These are phyloP conservation scores for Theodoxus fluviatilis DNA, from an alignment of 2,888 invertebrate genomes.

Conservation along the genomic window DNA sequence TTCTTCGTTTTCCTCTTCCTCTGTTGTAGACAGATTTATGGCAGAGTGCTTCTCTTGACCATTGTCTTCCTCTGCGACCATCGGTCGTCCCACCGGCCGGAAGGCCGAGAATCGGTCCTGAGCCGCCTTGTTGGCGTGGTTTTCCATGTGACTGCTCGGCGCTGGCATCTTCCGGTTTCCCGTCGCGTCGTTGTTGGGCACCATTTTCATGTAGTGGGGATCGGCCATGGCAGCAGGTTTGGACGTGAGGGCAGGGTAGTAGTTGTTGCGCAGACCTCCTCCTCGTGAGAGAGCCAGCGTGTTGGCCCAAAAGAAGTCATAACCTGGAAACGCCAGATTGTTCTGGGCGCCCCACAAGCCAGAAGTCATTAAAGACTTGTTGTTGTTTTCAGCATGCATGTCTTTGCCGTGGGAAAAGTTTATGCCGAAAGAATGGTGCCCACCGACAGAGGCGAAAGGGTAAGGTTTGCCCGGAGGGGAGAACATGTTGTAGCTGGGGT, in stretches of 20 bases:
- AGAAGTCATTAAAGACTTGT: constrained; percentile 36
- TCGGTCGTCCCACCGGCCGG: constrained; percentile 29
- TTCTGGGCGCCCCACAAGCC: constrained; percentile 34
- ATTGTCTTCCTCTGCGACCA: constrained; percentile 1
- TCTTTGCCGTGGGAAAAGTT: too few relatives aligned
- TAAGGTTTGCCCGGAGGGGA: constrained; percentile 41
- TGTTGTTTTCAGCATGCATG: constrained; percentile 37
- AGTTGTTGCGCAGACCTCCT: constrained; percentile 25
- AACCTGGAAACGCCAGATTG: constrained; percentile 41
- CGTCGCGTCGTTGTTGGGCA: too few relatives aligned
- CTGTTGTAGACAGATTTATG: too few relatives aligned
- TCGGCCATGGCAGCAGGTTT: too few relatives aligned
- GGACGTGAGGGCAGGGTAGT: too few relatives aligned
- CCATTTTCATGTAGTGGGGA: too few relatives aligned
- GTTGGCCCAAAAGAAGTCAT: constrained; percentile 46
- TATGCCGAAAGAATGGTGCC: constrained; percentile 37
- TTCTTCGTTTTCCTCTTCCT: constrained; percentile 29
- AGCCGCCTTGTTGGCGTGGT: constrained; percentile 24
- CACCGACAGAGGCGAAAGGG: constrained; percentile 37
- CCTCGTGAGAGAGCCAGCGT: constrained; percentile 30
- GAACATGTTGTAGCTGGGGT: constrained; percentile 40
- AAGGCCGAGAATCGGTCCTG: constrained; percentile 39
- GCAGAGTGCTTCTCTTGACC: too few relatives aligned
- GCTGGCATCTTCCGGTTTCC: too few relatives aligned
- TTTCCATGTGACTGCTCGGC: too few relatives aligned